Conservation (phyloP, 1,140 invertebrate genomes). For the Bombus confusus region DNA sequence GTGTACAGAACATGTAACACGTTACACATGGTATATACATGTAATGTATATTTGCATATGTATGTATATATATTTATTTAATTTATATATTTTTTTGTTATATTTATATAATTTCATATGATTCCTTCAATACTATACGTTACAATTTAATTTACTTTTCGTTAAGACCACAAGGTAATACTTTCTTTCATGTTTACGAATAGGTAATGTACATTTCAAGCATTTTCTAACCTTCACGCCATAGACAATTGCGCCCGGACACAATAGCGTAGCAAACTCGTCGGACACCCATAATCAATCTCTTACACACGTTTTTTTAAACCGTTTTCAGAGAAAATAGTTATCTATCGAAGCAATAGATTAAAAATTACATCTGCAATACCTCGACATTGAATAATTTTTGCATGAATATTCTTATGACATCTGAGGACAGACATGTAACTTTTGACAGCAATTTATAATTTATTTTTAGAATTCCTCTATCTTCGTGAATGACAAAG, state of each 20-base stretch:
- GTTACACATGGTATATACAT: slow-evolving; percentile 28
- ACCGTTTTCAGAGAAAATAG: slow-evolving; percentile 6
- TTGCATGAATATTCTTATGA: too few relatives aligned
- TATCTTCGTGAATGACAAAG: too few relatives aligned
- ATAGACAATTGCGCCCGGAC: background rate
- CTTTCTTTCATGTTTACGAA: background rate
- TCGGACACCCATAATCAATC: background rate
- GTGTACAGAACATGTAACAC: slow-evolving; percentile 42
- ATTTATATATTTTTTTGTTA: too few relatives aligned
- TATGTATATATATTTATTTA: slow-evolving; percentile 19
- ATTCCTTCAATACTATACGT: background rate
- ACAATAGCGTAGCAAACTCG: slow-evolving; percentile 5
- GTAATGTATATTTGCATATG: background rate
- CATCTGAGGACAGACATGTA: too few relatives aligned
- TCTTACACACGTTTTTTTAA: background rate
- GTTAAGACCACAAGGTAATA: background rate
- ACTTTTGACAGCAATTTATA: background rate
- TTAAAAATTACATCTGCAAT: background rate
- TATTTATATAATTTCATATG: background rate
- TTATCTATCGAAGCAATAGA: background rate
- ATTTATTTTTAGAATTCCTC: background rate
- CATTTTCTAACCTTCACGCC: background rate
- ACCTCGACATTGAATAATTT: too few relatives aligned
- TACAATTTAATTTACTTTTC: background rate
- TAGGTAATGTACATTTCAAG: background rate